These are phyloP conservation scores for Paramormyrops hopkinsi DNA, from an alignment of 2,797 vertebrate species.

Conservation along the genomic window DNA sequence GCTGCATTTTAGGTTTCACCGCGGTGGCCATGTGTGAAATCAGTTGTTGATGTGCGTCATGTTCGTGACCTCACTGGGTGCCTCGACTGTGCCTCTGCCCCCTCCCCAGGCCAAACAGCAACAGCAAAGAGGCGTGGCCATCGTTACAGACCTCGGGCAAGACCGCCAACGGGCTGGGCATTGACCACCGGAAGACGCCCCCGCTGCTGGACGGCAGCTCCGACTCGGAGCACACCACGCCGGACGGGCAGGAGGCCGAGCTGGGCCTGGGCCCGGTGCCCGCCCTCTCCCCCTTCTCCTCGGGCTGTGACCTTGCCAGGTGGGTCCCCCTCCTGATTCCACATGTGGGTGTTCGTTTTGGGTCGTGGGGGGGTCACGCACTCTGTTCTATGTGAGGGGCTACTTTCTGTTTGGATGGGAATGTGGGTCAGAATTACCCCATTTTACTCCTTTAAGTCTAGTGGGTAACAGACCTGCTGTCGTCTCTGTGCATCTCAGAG, in stretches of 20 bases:
- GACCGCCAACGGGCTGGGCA: constrained; percentile 75
- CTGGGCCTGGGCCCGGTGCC: constrained; percentile 68
- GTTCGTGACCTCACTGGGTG: not conserved
- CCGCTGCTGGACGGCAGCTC: constrained; percentile 66
- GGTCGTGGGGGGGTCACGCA: not conserved
- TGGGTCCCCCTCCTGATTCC: constrained; percentile 31
- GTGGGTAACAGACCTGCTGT: not conserved
- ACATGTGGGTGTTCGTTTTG: not conserved
- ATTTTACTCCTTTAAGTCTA: not conserved
- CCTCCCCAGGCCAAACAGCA: constrained; percentile 63
- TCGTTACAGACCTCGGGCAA: constrained; percentile 71
- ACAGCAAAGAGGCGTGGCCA: constrained; percentile 76
- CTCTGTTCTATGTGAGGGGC: not conserved
- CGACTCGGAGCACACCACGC: constrained; percentile 79
- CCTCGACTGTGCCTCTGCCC: not conserved
- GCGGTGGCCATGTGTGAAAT: not conserved
- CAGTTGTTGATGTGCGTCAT: not conserved
- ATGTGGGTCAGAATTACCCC: not conserved
- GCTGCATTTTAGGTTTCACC: not conserved
- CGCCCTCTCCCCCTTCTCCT: constrained; percentile 69
- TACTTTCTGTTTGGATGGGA: not conserved
- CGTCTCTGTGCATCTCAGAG: not conserved
- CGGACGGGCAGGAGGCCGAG: constrained; percentile 78
- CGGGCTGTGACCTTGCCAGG: constrained; percentile 67
- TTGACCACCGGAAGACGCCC: constrained; percentile 80